phyloP scores from a whole-genome alignment of 2,113 vertebrate species.

The Chauna torquata region DNA sequence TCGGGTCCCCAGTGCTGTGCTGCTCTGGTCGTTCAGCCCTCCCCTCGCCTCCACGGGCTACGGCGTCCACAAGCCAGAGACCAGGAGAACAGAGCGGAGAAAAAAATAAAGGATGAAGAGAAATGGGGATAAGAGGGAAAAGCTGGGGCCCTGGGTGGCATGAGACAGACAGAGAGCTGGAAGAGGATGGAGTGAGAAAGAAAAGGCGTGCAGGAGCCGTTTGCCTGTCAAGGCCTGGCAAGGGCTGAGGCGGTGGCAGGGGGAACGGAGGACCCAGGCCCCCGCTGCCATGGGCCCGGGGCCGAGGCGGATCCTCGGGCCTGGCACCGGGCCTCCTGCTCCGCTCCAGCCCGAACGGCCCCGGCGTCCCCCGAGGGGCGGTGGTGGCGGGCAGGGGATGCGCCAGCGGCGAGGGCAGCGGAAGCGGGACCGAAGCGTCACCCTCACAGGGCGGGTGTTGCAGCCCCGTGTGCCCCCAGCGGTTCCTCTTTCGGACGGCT shows the following conservation, averaged over 20 bases:
- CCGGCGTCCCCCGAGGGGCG: no score
- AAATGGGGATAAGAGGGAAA: not conserved
- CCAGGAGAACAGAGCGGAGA: not conserved
- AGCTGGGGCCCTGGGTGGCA: not conserved
- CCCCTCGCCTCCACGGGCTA: not conserved
- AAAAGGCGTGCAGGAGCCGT: not conserved
- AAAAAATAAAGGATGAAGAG: not conserved
- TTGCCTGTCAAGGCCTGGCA: not conserved
- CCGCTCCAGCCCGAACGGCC: no score
- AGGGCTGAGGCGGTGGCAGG: not conserved
- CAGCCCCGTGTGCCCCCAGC: not conserved
- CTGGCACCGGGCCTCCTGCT: no score
- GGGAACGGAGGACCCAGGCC: no score
- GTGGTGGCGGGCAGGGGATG: fast-evolving
- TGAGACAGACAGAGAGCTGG: not conserved
- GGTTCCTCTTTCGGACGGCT: no score
- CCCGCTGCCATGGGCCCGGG: no score
- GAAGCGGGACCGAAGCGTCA: not conserved
- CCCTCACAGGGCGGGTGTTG: fast-evolving
- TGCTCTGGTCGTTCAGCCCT: not conserved
- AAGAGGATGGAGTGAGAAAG: not conserved
- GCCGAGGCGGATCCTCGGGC: no score
- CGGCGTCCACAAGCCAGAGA: not conserved
- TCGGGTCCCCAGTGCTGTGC: not conserved
- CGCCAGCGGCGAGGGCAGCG: not conserved